Base-by-base conservation (phyloP, 2,113 vertebrate species). In the Anser cygnoides region DNA sequence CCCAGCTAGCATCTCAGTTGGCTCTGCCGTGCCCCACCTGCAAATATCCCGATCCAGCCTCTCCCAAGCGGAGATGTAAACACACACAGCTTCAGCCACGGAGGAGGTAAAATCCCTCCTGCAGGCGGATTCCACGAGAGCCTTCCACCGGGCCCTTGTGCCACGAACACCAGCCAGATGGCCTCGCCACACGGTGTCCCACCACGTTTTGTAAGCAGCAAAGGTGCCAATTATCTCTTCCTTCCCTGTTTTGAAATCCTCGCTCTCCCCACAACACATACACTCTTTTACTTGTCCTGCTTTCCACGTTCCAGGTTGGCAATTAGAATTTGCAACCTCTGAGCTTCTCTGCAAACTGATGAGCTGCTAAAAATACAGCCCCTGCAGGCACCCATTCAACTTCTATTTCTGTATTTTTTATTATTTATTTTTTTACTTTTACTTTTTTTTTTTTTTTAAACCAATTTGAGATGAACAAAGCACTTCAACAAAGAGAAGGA, bases 361-460 rank as follows among this genome's bases (percentile, higher is more conserved):
- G 97, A 98, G 97, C 92, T 97, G 90, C 97, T 98, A 98, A 98
- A 98, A 98, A 98, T 98, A 98, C 86, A 98, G 92, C 97, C 96
- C 97, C 96, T 96, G 90, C 96, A 97, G 97, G 97, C 97, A 97
- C 89, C 95, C 84, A 65, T 97, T 98, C 97, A 96, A 96, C 95
- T 97, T 97, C 97, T 98, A 98, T 98, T 98, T 98, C 97, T 97
- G 97, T 96, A 96, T 95, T 95, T 96, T 97, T 97, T 97, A 95
- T 96, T 93, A 76, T 92, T 94, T 89, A 29, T 93, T 96, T 95
- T 85, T 95, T 91, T 59, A 68, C 58, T 83, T 88, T 88, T 65
- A 82, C 77, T 61, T 78, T 83, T 81, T 70, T 88, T 76, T 74
- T n/a, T 81, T 93, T 70, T 90, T 87, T 85, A 70, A 96, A 97